Evolutionary conservation across 2,888 invertebrate genomes (phyloP).

Genomic region (Calameuta filiformis): DNA sequence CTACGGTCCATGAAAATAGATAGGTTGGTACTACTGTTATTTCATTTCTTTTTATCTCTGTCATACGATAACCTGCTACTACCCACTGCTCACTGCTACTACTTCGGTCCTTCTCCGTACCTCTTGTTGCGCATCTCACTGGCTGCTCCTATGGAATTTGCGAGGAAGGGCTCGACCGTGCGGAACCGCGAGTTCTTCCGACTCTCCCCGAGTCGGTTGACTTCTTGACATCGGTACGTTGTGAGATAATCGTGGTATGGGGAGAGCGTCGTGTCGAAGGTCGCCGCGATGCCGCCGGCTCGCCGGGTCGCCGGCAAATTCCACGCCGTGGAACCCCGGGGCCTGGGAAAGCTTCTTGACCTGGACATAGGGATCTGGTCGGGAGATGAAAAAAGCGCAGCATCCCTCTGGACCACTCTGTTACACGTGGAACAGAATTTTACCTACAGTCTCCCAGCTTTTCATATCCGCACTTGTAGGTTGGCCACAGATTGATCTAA

Average conservation of each 20-base stretch:
- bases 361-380: not conserved
- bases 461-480: not conserved
- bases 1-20: not conserved
- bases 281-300: not conserved
- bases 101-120: not conserved
- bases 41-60: not conserved
- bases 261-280: not conserved
- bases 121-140: not conserved
- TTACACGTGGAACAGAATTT: not conserved
- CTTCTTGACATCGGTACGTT: slow-evolving; percentile 2
- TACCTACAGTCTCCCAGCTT: not conserved
- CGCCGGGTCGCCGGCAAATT: not conserved
- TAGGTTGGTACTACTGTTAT: not conserved
- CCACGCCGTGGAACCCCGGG: not conserved
- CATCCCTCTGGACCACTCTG: not conserved
- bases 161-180: not conserved
- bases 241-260: slow-evolving; percentile 2
- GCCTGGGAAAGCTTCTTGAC: slow-evolving; percentile 2
- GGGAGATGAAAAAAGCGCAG: not conserved
- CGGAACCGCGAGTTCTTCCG: not conserved
- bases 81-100: not conserved
- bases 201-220: not conserved
- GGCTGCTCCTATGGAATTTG: not conserved
- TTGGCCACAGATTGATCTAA: not conserved
- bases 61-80: not conserved